Base-by-base conservation (phyloP, 1,140 invertebrate genomes). In the Brachionus sp. region DNA sequence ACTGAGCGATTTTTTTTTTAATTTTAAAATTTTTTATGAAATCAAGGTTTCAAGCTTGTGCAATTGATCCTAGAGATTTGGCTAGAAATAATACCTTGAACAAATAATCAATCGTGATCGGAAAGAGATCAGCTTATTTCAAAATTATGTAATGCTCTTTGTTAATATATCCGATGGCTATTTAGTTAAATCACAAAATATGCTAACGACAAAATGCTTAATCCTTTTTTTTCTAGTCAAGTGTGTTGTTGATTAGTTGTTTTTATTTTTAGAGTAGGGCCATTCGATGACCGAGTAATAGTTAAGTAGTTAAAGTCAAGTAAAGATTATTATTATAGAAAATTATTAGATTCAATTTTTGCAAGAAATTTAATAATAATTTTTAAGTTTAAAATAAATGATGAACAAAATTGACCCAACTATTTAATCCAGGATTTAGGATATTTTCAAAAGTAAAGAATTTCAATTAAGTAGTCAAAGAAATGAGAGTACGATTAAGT, bases 301-400 rank as follows among this genome's bases (percentile, higher is more conserved):
- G n/a, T 19, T 57, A 57, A 57, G 50, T 42, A 42, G 39, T 57
- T 19, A 19, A 57, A 57, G 50, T 57, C 50, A 57, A 57, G 50
- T 7, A 57, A 57, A 19, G 50, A 57, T 57, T 57, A 29, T 29
- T 29, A 57, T 57, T 57, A 57, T 46, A 33, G 33, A 70, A n/a
- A 39, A 70, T 39, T 70, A 39, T 39, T 37, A 19, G 66, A 70
- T 70, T 70, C 37, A 39, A 70, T 70, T 70, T 57, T 39, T 42
- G 16, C 37, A 70, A 70, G 66, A 70, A 70, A 70, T 70, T 70
- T 70, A 70, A 70, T 70, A 70, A 70, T 70, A 37, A 37, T 70
- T 70, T 35, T 39, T 19, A 13, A 39, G 33, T 5, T 33, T 16
- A 33, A 10, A 66, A 13, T 6, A 37, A 66, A 66, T 5, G 33